Base-by-base conservation (phyloP, 2,888 invertebrate genomes). In the Nemotelus pantherinus region DNA sequence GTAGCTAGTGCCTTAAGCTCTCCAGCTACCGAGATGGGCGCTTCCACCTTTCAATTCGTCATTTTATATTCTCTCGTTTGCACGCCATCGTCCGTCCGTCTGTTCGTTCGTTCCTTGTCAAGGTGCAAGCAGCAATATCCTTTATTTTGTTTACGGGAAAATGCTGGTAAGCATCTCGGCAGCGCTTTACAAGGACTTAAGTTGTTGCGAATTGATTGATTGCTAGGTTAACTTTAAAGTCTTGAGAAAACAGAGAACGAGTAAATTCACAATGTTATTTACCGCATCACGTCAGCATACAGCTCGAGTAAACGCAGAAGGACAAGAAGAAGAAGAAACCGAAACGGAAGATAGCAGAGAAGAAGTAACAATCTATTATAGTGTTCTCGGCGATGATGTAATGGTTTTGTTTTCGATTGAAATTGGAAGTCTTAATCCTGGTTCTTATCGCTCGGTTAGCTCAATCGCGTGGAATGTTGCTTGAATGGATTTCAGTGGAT, bases 131-230 rank as follows among this genome's bases (percentile, higher is more conserved):
- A 39, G 71, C 72, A 65, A 64, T 74, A 67, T 72, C 78, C 71
- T 77, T 77, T 78, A 72, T 78, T 78, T 78, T 78, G 72, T 77
- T 78, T 78, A 77, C 78, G 57, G 77, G 70, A 65, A 72, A 78
- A 76, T 67, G 67, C 39, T 58, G 48, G 77, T 72, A 77, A 78
- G 77, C 76, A 65, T 58, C 76, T 72, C 77, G 74, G 71, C 77
- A 71, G 58, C 65, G 78, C 77, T 72, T 78, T 78, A 78, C 77
- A 77, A 67, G 71, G 78, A 76, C 78, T 78, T 78, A 78, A 78
- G 78, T 77, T 78, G 78, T 78, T 78, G 77, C 47, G 67, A 78
- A 78, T 78, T 78, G 78, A 78, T 78, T 78, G 78, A 78, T 78
- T 78, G 77, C 72, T 65, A 78, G 78, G 78, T 77, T 78, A 77